Percentiles rank a stretch among this genome's conserved stretches.
Conservation (phyloP, 30 jellyfish, hydroid and myxozoan species). For the Morbakka virulenta region DNA sequence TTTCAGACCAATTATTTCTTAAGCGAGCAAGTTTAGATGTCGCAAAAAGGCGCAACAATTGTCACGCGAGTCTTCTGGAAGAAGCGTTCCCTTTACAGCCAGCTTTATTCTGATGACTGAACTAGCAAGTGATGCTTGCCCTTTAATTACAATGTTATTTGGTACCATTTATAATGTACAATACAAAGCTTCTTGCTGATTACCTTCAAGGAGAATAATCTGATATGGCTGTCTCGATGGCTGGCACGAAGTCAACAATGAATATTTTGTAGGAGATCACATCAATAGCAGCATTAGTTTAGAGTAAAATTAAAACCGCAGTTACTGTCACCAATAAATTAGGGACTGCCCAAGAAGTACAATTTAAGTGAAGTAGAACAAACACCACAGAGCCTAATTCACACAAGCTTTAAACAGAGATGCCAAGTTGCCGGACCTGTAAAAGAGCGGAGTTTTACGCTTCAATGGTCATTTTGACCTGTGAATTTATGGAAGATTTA, state of each 20-base stretch:
- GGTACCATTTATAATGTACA: too few relatives aligned
- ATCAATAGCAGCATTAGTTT: neutral
- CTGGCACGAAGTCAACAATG: neutral
- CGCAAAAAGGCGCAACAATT: too few relatives aligned
- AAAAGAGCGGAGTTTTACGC: neutral
- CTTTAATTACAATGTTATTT: too few relatives aligned
- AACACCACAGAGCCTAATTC: neutral
- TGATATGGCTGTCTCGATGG: neutral
- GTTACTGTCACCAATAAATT: neutral
- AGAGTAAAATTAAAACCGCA: neutral
- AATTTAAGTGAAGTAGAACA: neutral
- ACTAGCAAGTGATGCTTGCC: too few relatives aligned
- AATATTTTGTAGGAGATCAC: neutral
- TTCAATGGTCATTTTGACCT: too few relatives aligned
- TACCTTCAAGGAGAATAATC: neutral
- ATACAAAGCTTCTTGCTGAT: neutral
- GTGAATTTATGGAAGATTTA: neutral
- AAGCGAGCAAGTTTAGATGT: too few relatives aligned
- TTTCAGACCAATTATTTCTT: too few relatives aligned
- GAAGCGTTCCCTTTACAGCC: too few relatives aligned
- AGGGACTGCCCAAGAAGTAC: neutral
- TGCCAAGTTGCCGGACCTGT: neutral
- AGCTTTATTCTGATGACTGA: too few relatives aligned
- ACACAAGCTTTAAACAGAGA: neutral
- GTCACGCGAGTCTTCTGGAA: too few relatives aligned